Evolutionary conservation across 2,113 vertebrate species (phyloP).

Genomic region (Brachyhypopomus gauderio): DNA sequence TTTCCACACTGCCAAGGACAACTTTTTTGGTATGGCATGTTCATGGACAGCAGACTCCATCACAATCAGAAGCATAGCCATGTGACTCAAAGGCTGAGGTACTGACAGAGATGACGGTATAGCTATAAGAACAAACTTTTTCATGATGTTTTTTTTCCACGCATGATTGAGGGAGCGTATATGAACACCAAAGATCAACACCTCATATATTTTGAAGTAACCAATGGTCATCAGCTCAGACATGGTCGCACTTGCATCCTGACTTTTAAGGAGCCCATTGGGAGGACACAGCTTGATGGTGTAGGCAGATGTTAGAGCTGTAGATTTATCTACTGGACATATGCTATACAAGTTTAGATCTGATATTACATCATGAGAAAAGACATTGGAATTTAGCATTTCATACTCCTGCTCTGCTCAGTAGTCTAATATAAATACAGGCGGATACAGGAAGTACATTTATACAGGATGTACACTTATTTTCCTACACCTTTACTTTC

Average conservation of each 20-base stretch:
- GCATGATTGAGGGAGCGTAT: neutral
- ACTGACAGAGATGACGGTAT: conserved; percentile 27
- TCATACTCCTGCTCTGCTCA: neutral
- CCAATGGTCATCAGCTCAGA: conserved; percentile 12
- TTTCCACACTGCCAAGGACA: neutral
- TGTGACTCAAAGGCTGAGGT: conserved; percentile 6
- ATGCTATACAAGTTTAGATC: neutral
- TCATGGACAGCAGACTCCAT: conserved; percentile 4
- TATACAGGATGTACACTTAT: no score
- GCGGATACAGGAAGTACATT: no score
- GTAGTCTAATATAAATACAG: no score
- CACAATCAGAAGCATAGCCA: conserved; percentile 37
- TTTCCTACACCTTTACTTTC: no score
- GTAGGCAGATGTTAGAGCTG: neutral
- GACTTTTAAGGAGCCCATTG: conserved; percentile 2
- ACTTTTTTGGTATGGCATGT: neutral
- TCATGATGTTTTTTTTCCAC: neutral
- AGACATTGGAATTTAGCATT: neutral
- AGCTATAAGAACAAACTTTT: neutral
- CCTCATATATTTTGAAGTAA: neutral
- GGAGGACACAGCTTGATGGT: neutral
- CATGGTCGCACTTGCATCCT: neutral
- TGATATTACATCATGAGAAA: neutral
- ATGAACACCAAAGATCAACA: conserved; percentile 13
- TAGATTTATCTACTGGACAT: neutral